Evolutionary conservation across 2,797 vertebrate species (phyloP), one percentile per base, ranked within the genome.

Genomic region (Euphonia xanthogaster): DNA sequence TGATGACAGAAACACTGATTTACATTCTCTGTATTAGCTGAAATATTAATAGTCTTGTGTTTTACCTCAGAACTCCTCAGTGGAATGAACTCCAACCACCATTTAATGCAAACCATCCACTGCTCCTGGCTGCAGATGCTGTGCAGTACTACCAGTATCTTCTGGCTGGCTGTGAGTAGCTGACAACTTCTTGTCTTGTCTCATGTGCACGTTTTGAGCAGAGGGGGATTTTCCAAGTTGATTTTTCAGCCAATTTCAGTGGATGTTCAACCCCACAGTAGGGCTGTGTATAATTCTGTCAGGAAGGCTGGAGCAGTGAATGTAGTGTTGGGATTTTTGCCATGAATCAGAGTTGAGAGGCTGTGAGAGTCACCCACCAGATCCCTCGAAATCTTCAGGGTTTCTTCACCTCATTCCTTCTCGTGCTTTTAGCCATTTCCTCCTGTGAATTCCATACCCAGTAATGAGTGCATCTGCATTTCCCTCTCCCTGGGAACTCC

Each of bases 81-180:
- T 99, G 99, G 99, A 99, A 99, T 95, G 99, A 99, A 93, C 98
- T 99, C 71, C 99, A 99, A 97, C 99, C 99, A 63, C 99, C 99
- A 66, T 99, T 99, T 98, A 99, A 98, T 97, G 98, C 99, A 95
- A 99, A 98, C 97, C 99, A 99, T 96, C 99, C 99, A 14, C 96
- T 99, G 95, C 98, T 99, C 92, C 97, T 99, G 70, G 99, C 99
- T 76, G 99, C 99, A 35, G 99, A 99, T 97, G 98, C 99, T 16
- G 99, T 99, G 51, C 99, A 99, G 97, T 99, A 98, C 97, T 99
- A 98, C 96, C 99, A 99, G 96, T 99, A 98, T 96, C 98, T 99
- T 86, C 98, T 99, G 63, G 98, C 99, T 94, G 99, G 99, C 94
- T 93, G 99, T 99, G 97, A 99, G 99, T 98, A 92, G 72, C 91